phyloP scores from a whole-genome alignment of 2,113 vertebrate species.

The Meleagris gallopavo region DNA sequence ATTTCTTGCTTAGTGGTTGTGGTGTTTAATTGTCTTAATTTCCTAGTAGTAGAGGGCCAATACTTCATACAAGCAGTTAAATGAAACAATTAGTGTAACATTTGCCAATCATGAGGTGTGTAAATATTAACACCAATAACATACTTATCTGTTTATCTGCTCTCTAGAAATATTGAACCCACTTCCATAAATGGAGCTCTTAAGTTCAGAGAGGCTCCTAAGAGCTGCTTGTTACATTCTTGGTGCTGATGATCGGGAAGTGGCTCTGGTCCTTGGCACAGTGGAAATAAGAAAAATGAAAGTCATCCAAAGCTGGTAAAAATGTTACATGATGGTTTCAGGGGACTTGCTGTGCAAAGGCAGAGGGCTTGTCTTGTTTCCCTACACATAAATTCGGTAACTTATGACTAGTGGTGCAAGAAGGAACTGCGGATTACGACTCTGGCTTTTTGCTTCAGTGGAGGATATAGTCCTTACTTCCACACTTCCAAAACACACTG shows the following conservation, averaged over 20 bases:
- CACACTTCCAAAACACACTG: neutral
- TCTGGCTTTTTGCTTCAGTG: neutral
- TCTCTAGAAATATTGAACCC: neutral
- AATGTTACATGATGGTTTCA: neutral
- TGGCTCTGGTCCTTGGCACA: neutral
- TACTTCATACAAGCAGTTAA: neutral
- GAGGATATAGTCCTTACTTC: neutral
- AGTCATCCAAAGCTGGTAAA: neutral
- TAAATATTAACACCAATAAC: neutral
- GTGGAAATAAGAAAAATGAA: neutral
- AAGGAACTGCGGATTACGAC: neutral
- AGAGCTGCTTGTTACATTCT: neutral
- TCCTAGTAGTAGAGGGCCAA: neutral
- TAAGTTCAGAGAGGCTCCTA: neutral
- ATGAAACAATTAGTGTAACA: neutral
- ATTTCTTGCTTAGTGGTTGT: neutral
- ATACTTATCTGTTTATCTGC: neutral
- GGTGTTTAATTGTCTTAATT: slow-evolving; percentile 38
- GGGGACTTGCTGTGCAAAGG: neutral
- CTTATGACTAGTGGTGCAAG: neutral
- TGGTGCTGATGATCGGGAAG: neutral
- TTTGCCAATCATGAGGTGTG: neutral
- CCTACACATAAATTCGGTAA: neutral
- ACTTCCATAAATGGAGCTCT: neutral
- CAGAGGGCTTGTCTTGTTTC: neutral